phyloP scores from a whole-genome alignment of 92 coral and sea anemone genomes.

The Nematostella vectensis region DNA sequence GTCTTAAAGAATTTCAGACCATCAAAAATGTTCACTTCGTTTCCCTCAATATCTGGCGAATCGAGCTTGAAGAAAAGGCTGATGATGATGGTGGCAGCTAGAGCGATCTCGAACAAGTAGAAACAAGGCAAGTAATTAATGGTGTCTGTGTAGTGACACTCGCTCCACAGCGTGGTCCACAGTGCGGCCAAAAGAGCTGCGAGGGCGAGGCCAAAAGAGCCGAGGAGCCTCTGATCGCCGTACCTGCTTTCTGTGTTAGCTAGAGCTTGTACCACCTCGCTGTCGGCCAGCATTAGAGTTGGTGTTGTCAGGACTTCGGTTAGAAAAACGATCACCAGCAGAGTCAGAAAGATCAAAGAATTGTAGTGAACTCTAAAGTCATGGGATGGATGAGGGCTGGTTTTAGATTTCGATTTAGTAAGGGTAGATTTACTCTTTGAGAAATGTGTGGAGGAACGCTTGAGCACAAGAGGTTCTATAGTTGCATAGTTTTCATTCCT shows the following conservation, averaged over 20 bases:
- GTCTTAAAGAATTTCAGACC: conserved; percentile 50
- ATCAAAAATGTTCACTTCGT: conserved; percentile 33
- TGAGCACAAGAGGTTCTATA: background rate
- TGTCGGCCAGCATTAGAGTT: conserved; percentile 83
- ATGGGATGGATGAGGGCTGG: conserved; percentile 44
- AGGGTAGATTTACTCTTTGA: no score
- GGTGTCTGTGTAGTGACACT: conserved; percentile 68
- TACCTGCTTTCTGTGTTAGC: conserved; percentile 66
- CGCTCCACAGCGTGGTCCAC: conserved; percentile 42
- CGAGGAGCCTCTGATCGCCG: conserved; percentile 71
- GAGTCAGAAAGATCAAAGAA: conserved; percentile 63
- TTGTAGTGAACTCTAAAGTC: conserved; percentile 68
- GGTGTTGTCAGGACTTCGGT: conserved; percentile 84
- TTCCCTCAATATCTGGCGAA: conserved; percentile 16
- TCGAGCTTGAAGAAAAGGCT: conserved; percentile 63
- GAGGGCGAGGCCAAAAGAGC: conserved; percentile 59
- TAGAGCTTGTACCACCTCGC: conserved; percentile 61
- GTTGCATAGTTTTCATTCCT: background rate
- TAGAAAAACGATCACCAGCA: conserved; percentile 54
- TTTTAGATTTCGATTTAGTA: background rate
- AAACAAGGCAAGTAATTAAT: conserved; percentile 70
- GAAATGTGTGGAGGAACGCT: background rate
- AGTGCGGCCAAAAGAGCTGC: conserved; percentile 66
- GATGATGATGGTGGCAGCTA: conserved; percentile 60
- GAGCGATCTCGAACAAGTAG: conserved; percentile 63